Evolutionary conservation across 37 sponge, comb jelly and placozoan species (phyloP), one percentile per base, ranked within the genome.

Genomic region (Spongilla lacustris): DNA sequence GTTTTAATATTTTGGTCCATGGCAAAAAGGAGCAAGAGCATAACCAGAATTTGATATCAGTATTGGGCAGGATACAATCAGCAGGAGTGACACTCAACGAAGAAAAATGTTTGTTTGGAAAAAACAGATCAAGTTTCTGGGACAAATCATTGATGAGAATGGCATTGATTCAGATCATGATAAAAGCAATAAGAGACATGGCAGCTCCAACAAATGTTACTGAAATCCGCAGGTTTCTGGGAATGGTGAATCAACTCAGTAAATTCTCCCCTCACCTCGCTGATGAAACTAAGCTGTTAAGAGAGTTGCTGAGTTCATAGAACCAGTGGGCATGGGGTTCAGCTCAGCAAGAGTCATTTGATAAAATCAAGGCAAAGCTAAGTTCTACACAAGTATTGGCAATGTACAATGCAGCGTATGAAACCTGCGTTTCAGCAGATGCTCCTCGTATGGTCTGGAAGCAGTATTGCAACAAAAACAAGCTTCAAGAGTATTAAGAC

Each of bases 221-320:
- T 33, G 77, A 84, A 41, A 33, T 84, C 11, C 66, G 77, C 22
- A 25, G 77, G 2, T 84, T 84, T 67, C 77, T 84, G 17, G 86
- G 79, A 36, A 86, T 86, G 87, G 48, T 71, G 23, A 78, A 86
- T 71, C 73, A 70, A 5, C 81, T 80, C 6, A 35, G 35, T 27
- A 35, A 74, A 29, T 84, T 84, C 36, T 26, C 35, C 75, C 84
- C 84, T 2, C 24, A 75, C 29, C 37, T 85, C 4, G 77, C 86
- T 24, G 79, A 78, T 24, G 46, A 23, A 8, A 85, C 69, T 24
- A 66, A 49, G 28, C 86, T 69, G 29, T 70, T 85, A 23, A 28
- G 79, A 27, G 77, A 68, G 26, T 70, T 85, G n/a, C 67, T 85
- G 30, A 76, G 69, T 17, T n/a, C 66, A 24, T 31, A 67, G 69